phyloP scores from a whole-genome alignment of 2,888 invertebrate genomes.

The Philopedon plagiatum region DNA sequence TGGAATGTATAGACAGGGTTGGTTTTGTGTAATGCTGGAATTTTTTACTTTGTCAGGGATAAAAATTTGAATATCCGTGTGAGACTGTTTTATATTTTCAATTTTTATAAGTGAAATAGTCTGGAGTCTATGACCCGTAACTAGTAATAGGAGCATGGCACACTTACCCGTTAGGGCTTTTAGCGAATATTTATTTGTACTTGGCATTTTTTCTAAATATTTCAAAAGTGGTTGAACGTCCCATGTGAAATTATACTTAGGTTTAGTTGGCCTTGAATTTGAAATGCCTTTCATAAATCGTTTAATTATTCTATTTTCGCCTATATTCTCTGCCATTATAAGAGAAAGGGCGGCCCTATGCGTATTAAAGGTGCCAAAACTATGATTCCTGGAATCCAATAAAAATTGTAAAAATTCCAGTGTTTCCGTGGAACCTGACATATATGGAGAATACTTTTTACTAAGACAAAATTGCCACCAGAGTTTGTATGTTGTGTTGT shows the following conservation, averaged over 20 bases:
- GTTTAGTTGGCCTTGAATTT: neutral
- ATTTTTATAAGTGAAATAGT: conserved; percentile 53
- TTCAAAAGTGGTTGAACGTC: neutral
- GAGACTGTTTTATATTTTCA: conserved; percentile 18
- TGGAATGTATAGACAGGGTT: conserved; percentile 45
- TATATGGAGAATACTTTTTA: neutral
- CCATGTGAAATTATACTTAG: neutral
- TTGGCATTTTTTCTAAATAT: neutral
- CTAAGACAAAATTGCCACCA: conserved; percentile 19
- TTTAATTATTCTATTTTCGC: neutral
- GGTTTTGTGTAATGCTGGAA: conserved; percentile 26
- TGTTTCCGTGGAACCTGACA: neutral
- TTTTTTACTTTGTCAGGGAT: conserved; percentile 53
- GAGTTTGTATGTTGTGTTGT: conserved; percentile 9
- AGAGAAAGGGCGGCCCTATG: conserved; percentile 5
- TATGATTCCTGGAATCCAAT: neutral
- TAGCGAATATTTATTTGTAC: conserved; percentile 23
- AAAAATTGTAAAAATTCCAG: neutral
- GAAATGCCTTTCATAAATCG: conserved; percentile 12
- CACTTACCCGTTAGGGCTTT: conserved; percentile 41
- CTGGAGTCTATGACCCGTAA: conserved; percentile 52
- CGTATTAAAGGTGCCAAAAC: conserved; percentile 2
- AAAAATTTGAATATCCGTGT: conserved; percentile 38
- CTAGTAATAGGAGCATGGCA: conserved; percentile 51
- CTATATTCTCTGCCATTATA: neutral